phyloP scores from a whole-genome alignment of 2,113 vertebrate species.

The Cavia aperea region DNA sequence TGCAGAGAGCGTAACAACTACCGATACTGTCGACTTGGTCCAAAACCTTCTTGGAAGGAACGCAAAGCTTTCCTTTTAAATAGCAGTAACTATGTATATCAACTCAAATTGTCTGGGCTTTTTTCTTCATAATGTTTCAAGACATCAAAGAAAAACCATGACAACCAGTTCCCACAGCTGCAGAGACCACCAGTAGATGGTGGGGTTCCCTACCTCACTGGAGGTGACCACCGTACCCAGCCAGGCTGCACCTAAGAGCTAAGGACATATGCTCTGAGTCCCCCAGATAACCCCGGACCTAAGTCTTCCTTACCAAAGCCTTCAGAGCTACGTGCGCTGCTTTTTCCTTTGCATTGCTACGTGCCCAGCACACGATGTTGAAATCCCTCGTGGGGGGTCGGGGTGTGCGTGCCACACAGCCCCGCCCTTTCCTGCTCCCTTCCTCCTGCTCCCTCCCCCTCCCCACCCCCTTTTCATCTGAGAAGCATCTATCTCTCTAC shows the following conservation, averaged over 20 bases:
- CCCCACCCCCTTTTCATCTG: neutral
- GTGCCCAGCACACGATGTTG: neutral
- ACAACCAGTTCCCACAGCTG: neutral
- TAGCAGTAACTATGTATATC: neutral
- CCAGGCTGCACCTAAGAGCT: neutral
- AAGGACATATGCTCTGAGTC: neutral
- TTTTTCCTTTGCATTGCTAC: neutral
- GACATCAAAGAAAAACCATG: neutral
- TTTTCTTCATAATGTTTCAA: neutral
- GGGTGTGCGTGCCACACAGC: neutral
- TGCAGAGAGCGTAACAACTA: neutral
- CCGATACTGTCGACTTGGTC: neutral
- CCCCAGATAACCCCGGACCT: neutral
- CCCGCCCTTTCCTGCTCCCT: neutral
- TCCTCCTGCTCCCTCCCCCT: neutral
- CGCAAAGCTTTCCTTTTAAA: neutral
- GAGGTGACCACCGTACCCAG: neutral
- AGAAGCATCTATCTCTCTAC: neutral
- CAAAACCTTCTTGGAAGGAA: neutral
- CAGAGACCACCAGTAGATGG: neutral
- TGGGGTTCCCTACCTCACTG: neutral
- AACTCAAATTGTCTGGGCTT: neutral
- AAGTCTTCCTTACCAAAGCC: constrained; percentile 10
- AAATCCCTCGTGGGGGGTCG: neutral
- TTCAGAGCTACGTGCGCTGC: neutral